These are phyloP conservation scores for Pyrrhosoma nymphula DNA, from an alignment of 2,888 invertebrate species.

Conservation along the genomic window DNA sequence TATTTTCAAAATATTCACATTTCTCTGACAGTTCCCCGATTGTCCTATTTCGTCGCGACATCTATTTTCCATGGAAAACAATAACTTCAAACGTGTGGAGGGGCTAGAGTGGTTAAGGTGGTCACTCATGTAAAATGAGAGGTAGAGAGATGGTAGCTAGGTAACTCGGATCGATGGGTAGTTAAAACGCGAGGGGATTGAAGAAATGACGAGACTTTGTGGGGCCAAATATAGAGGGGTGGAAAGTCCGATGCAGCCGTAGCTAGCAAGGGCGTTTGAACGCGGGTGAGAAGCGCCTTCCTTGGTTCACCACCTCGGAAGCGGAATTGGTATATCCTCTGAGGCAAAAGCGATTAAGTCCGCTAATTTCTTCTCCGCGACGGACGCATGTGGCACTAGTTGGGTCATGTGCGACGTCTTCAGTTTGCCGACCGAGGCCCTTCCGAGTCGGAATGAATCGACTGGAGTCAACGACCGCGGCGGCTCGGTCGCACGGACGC, in stretches of 20 bases:
- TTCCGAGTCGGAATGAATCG: neutral
- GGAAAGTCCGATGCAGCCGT: neutral
- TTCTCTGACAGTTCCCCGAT: too few relatives aligned
- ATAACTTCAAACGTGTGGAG: too few relatives aligned
- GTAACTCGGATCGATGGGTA: too few relatives aligned
- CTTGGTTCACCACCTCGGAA: neutral
- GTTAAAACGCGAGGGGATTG: too few relatives aligned
- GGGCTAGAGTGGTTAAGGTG: too few relatives aligned
- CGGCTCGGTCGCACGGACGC: slow-evolving; percentile 1
- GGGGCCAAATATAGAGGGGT: neutral
- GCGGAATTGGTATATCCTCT: neutral
- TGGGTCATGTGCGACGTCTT: neutral
- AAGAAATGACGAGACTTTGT: neutral
- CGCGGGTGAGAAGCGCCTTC: neutral
- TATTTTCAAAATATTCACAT: too few relatives aligned
- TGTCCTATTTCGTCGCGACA: too few relatives aligned
- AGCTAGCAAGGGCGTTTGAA: neutral
- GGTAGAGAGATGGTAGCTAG: too few relatives aligned
- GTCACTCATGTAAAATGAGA: too few relatives aligned
- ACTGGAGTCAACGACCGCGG: slow-evolving; percentile 23
- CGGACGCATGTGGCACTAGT: neutral
- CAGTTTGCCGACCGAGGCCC: neutral
- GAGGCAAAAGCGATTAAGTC: neutral
- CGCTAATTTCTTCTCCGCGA: slow-evolving; percentile 15
- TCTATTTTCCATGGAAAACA: too few relatives aligned